Percentiles rank a stretch among this genome's conserved stretches.
Evolutionary conservation across 2,113 vertebrate species (phyloP).

Genomic region (Myrmophylax atrothorax): DNA sequence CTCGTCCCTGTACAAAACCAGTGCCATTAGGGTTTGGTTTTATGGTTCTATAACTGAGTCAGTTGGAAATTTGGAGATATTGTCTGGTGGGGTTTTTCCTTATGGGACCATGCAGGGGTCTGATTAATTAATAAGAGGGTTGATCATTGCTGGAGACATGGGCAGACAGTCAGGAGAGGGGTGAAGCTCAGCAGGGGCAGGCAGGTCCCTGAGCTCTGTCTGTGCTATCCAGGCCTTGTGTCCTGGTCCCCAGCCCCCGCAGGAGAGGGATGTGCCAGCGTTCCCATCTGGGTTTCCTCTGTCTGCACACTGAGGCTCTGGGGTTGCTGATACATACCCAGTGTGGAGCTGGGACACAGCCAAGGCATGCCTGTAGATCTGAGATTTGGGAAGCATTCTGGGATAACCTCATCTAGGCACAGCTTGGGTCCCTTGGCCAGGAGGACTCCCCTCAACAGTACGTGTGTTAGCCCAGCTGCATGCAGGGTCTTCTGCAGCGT

Average conservation of each 20-base stretch:
- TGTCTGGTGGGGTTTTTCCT: background rate
- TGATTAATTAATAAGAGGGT: background rate
- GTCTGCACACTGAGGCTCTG: background rate
- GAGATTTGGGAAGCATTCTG: constrained; percentile 37
- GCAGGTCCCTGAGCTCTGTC: background rate
- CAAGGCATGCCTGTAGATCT: constrained; percentile 54
- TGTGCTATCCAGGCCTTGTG: background rate
- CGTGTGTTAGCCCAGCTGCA: background rate
- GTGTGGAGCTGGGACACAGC: background rate
- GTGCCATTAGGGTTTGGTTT: background rate
- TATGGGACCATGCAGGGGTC: background rate
- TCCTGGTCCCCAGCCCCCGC: background rate
- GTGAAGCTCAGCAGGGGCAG: background rate
- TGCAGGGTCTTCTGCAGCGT: background rate
- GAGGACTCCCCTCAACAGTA: background rate
- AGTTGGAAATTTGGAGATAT: background rate
- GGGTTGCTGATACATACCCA: constrained; percentile 25
- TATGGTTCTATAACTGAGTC: accelerated
- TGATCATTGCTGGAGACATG: background rate
- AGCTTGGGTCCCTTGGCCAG: constrained; percentile 2
- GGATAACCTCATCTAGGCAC: constrained; percentile 55
- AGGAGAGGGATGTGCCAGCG: background rate
- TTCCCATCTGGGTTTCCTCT: constrained; percentile 41
- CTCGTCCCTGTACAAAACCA: background rate
- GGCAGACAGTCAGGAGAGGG: background rate